Percentiles rank a stretch among this genome's conserved stretches.
Evolutionary conservation across 2,888 invertebrate species (phyloP).

Genomic region (Zygogramma bicolorata): DNA sequence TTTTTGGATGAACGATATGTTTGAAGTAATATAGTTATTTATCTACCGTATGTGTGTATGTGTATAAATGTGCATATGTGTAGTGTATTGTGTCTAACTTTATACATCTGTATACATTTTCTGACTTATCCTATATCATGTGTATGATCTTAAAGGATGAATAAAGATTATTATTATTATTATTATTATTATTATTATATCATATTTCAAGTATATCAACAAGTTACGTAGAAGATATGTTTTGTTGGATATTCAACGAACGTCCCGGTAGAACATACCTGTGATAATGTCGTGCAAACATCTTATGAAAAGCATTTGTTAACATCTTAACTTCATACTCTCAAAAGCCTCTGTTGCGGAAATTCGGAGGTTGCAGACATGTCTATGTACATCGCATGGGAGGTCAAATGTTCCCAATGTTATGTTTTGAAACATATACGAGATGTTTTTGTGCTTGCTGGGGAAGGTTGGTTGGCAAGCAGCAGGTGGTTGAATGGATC

Average conservation of each 20-base stretch:
- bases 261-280: neutral
- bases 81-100: no score
- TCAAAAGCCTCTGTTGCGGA: slow-evolving; percentile 5
- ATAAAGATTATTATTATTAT: no score
- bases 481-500: no score
- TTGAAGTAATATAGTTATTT: no score
- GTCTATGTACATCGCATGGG: slow-evolving; percentile 14
- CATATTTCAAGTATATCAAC: neutral
- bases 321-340: slow-evolving; percentile 2
- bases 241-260: neutral
- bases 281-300: neutral
- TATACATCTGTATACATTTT: no score
- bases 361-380: slow-evolving; percentile 12
- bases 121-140: no score
- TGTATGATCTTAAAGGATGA: no score
- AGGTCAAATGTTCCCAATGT: slow-evolving; percentile 8
- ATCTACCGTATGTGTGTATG: no score
- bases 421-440: neutral
- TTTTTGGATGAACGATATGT: no score
- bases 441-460: slow-evolving; percentile 14
- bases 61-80: no score
- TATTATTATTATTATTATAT: neutral
- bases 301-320: neutral
- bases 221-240: neutral
- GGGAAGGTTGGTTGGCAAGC: no score